Percentiles rank a stretch among this genome's conserved stretches.
These are phyloP conservation scores for Junonia oenone DNA, from an alignment of 2,888 invertebrate genomes.

Conservation along the genomic window DNA sequence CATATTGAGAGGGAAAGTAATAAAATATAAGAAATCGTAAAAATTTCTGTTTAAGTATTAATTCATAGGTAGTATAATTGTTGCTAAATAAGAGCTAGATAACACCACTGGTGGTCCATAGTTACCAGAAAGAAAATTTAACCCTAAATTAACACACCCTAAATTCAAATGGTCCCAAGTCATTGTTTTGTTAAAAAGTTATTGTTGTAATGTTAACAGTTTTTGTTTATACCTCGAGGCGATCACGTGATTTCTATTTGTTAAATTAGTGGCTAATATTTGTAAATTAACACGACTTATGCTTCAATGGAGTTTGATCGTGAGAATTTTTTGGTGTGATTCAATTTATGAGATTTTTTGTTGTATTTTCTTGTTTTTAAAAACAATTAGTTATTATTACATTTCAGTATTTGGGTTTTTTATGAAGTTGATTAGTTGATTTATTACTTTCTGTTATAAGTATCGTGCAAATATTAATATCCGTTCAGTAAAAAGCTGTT, in stretches of 20 bases:
- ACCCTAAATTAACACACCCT: background rate
- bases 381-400: too few relatives aligned
- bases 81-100: too few relatives aligned
- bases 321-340: slow-evolving; percentile 37
- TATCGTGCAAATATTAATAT: too few relatives aligned
- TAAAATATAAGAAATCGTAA: too few relatives aligned
- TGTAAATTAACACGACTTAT: slow-evolving; percentile 57
- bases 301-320: slow-evolving; percentile 38
- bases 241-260: slow-evolving; percentile 61
- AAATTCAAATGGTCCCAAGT: slow-evolving; percentile 57
- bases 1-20: too few relatives aligned
- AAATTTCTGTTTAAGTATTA: too few relatives aligned
- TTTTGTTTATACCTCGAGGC: slow-evolving; percentile 57
- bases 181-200: slow-evolving; percentile 50
- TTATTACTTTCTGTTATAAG: too few relatives aligned
- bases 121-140: background rate
- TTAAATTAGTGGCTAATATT: slow-evolving; percentile 56
- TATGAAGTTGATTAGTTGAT: too few relatives aligned
- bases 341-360: background rate
- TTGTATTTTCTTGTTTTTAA: background rate
- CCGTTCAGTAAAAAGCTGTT: too few relatives aligned
- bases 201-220: slow-evolving; percentile 60
- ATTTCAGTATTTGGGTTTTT: too few relatives aligned
- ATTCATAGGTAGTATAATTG: too few relatives aligned
- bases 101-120: too few relatives aligned